Evolutionary conservation across 2,888 invertebrate genomes (phyloP).

Genomic region (Eretmocerus hayati): DNA sequence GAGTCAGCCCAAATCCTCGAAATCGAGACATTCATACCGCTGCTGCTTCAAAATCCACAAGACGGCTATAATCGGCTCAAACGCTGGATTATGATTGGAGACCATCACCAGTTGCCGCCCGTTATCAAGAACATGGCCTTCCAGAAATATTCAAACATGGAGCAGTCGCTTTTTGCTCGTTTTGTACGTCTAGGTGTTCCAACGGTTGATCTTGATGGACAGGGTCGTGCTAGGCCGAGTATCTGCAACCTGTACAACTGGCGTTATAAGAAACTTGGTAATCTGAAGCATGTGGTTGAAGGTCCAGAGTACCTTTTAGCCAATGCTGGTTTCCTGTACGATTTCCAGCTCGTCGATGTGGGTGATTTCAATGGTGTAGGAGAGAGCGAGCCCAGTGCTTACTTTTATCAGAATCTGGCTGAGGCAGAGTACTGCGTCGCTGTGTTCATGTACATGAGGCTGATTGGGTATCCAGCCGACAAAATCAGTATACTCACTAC

Average conservation of each 20-base stretch:
- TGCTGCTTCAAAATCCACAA: conserved; percentile 95
- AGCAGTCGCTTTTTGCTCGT: conserved; percentile 95
- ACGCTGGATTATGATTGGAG: conserved; percentile 99
- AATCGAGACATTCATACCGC: conserved; percentile 98
- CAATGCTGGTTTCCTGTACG: conserved; percentile 87
- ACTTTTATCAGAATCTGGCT: conserved; percentile 93
- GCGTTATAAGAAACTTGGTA: conserved; percentile 93
- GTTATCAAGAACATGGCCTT: conserved; percentile 99
- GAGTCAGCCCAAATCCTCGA: conserved; percentile 98
- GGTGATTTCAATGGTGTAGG: conserved; percentile 94
- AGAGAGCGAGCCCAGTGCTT: conserved; percentile 95
- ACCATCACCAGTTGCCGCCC: conserved; percentile 97
- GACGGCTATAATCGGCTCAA: conserved; percentile 93
- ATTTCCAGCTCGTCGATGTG: conserved; percentile 94
- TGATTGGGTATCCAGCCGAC: conserved; percentile 92
- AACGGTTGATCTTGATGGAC: conserved; percentile 94
- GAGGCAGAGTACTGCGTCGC: conserved; percentile 95
- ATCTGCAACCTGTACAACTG: conserved; percentile 93
- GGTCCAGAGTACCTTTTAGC: conserved; percentile 80
- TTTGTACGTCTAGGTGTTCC: conserved; percentile 95
- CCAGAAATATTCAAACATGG: conserved; percentile 99
- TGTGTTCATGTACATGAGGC: conserved; percentile 96
- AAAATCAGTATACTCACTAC: conserved; percentile 97
- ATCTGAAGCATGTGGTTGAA: conserved; percentile 80
- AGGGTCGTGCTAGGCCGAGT: conserved; percentile 88